Evolutionary conservation across 2,113 vertebrate genomes (phyloP).

Genomic region (Halcyon malimbica): DNA sequence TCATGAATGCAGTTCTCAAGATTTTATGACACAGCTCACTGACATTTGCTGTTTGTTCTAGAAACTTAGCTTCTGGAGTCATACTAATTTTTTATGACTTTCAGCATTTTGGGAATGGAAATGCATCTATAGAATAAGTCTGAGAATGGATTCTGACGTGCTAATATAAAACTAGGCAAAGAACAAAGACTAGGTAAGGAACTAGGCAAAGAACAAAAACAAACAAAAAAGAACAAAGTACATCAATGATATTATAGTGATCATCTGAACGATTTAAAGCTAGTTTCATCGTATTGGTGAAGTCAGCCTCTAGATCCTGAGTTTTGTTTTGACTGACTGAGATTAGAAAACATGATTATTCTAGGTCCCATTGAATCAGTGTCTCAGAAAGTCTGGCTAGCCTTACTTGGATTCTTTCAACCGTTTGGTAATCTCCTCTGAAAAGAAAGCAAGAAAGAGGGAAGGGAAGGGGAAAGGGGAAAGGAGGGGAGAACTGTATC

Average conservation of each 20-base stretch:
- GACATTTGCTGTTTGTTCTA: neutral
- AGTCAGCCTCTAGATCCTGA: neutral
- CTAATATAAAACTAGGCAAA: neutral
- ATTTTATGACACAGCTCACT: neutral
- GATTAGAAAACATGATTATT: neutral
- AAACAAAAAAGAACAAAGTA: neutral
- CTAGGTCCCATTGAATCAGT: neutral
- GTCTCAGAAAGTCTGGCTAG: neutral
- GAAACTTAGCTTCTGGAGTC: neutral
- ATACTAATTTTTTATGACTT: neutral
- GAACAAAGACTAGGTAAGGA: no score
- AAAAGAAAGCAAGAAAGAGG: no score
- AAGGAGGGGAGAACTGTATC: no score
- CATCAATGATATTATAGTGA: neutral
- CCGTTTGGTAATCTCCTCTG: neutral
- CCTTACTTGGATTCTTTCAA: neutral
- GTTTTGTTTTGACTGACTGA: neutral
- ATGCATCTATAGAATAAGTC: neutral
- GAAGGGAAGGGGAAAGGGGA: no score
- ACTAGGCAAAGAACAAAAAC: neutral
- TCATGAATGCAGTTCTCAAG: neutral
- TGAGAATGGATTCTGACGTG: neutral
- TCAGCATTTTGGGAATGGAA: neutral
- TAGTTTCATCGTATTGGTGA: neutral
- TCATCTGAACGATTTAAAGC: neutral